Evolutionary conservation across 2,797 vertebrate species (phyloP), one percentile per base, ranked within the genome.

Genomic region (Taenioides sp.): DNA sequence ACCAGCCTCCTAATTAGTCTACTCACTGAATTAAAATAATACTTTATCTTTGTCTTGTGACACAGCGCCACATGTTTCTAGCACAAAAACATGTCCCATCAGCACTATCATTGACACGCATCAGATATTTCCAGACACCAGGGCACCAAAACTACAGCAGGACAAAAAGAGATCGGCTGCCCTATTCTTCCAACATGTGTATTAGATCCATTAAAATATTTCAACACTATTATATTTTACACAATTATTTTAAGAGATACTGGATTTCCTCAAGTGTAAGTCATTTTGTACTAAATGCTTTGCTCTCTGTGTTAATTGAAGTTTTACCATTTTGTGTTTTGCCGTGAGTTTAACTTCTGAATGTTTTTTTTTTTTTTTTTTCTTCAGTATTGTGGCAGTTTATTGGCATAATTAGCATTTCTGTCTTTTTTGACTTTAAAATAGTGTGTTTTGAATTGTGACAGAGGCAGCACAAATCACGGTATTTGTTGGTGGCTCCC

Each of bases 401-500:
- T 79, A 83, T 86, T 85, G 72, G 67, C 73, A 73, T 72, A 78
- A 28, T 27, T 28, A 20, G 4, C 27, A 60, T 57, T 73, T 67
- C 25, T 67, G 67, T 69, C 58, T 80, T 80, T 73, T 74, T 73
- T 14, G 4, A 73, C 83, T 84, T 81, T 69, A 81, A 84, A 86
- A 86, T 73, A 65, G 18, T 31, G 10, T 20, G 18, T 43, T 63
- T 37, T n/a, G 40, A 47, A 25, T 18, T 18, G 62, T 65, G 62
- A 64, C 20, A 65, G 40, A 47, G 25, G 14, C 80, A 83, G 79
- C 83, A 5, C 7, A 68, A 75, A 78, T 78, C 69, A 61, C 72
- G 82, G 70, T 81, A 73, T 86, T 85, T 84, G 76, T 87, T 79
- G 83, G 80, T 75, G 68, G 67, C 77, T 75, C 70, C 73, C 80